Conservation (phyloP, 2,888 invertebrate species). For the Agrotis ipsilon region DNA sequence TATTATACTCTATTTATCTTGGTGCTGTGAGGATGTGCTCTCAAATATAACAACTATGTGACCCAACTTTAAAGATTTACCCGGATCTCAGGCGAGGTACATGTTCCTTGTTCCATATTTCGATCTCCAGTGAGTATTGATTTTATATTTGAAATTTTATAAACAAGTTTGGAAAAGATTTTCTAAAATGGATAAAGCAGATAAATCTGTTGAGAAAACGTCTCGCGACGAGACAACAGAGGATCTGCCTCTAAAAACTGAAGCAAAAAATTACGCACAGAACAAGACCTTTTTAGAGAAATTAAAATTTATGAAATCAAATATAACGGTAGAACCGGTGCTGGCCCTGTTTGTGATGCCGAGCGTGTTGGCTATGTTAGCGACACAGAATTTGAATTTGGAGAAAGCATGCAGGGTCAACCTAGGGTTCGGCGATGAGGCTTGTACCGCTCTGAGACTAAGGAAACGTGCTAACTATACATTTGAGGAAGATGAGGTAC, state of each 20-base stretch:
- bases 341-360: slow-evolving; percentile 93
- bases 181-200: slow-evolving; percentile 73
- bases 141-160: slow-evolving; percentile 51
- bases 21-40: slow-evolving; percentile 69
- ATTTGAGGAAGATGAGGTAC: slow-evolving; percentile 92
- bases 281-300: slow-evolving; percentile 85
- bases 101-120: slow-evolving; percentile 45
- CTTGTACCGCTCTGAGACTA: slow-evolving; percentile 94
- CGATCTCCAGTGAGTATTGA: slow-evolving; percentile 56
- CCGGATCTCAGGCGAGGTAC: slow-evolving; percentile 37
- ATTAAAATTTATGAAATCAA: slow-evolving; percentile 86
- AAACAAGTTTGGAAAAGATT: slow-evolving; percentile 37
- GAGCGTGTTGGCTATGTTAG: slow-evolving; percentile 93
- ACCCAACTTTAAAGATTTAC: slow-evolving; percentile 53
- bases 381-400: slow-evolving; percentile 95
- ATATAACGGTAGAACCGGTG: slow-evolving; percentile 93
- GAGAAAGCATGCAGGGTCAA: slow-evolving; percentile 97
- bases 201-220: slow-evolving; percentile 67
- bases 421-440: slow-evolving; percentile 92
- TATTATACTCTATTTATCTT: slow-evolving; percentile 76
- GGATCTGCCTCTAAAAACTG: slow-evolving; percentile 78
- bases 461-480: slow-evolving; percentile 93
- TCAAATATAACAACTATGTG: slow-evolving; percentile 70
- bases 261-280: slow-evolving; percentile 73
- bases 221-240: slow-evolving; percentile 71